Conservation (phyloP, 2,113 vertebrate species). For the Etheostoma cragini region DNA sequence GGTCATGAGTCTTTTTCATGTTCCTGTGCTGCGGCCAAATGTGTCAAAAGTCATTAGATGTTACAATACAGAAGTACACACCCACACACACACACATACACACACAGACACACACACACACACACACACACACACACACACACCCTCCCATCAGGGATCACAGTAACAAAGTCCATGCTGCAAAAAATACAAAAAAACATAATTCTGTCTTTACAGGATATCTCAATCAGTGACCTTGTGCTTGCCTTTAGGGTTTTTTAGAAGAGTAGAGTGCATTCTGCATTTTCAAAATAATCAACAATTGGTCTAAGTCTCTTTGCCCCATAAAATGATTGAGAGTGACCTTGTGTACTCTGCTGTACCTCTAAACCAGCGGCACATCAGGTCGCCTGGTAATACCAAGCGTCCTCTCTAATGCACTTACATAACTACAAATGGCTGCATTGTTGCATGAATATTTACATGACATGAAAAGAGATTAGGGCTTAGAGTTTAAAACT, state of each 20-base stretch:
- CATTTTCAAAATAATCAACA: slow-evolving; percentile 31
- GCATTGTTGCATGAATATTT: slow-evolving; percentile 71
- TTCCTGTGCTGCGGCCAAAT: slow-evolving; percentile 31
- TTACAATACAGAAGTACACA: slow-evolving; percentile 21
- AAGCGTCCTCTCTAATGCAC: slow-evolving; percentile 68
- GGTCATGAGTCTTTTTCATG: slow-evolving; percentile 21
- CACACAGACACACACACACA: background rate
- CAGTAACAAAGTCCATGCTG: slow-evolving; percentile 1
- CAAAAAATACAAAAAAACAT: background rate
- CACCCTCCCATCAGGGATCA: background rate
- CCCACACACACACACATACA: background rate
- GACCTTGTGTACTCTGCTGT: slow-evolving; percentile 44
- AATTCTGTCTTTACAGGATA: background rate
- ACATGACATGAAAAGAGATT: slow-evolving; percentile 42
- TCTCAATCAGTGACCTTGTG: background rate
- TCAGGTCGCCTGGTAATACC: slow-evolving; percentile 61
- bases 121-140: background rate
- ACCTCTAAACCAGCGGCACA: slow-evolving; percentile 40
- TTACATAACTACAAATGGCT: slow-evolving; percentile 72
- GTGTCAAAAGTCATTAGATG: slow-evolving; percentile 38
- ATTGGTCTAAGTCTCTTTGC: slow-evolving; percentile 29
- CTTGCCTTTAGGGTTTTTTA: slow-evolving; percentile 5
- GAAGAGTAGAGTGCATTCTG: background rate
- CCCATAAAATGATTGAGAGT: slow-evolving; percentile 63
- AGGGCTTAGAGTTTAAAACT: slow-evolving; percentile 15